phyloP scores from a whole-genome alignment of 1,140 invertebrate genomes.

The Neodiprion fabricii region DNA sequence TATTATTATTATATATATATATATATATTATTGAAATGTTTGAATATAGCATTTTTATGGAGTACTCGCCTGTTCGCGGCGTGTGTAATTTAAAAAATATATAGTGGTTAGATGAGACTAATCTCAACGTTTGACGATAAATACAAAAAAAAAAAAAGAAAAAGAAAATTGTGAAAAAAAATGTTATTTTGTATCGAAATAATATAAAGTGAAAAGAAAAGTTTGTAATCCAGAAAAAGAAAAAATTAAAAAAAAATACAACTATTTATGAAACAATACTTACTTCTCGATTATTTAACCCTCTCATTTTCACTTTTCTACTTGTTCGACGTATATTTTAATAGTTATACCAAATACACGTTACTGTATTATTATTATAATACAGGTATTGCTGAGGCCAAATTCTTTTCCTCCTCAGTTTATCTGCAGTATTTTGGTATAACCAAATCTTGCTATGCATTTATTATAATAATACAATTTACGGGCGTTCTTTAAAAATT shows the following conservation, averaged over 20 bases:
- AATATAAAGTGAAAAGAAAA: not conserved
- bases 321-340: not conserved
- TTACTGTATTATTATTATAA: too few relatives aligned
- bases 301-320: too few relatives aligned
- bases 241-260: not conserved
- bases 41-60: conserved; percentile 45
- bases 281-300: not conserved
- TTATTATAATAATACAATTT: too few relatives aligned
- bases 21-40: conserved; percentile 36
- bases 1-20: conserved; percentile 41
- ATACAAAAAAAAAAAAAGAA: conserved; percentile 9
- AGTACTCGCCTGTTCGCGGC: conserved; percentile 29
- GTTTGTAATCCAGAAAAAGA: not conserved
- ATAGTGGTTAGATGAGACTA: not conserved
- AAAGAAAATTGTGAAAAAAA: not conserved
- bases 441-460: too few relatives aligned
- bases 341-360: conserved; percentile 5
- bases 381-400: too few relatives aligned
- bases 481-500: too few relatives aligned
- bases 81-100: not conserved
- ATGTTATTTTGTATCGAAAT: not conserved
- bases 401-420: too few relatives aligned
- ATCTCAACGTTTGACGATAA: conserved; percentile 24
- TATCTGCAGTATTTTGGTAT: too few relatives aligned
- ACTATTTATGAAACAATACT: not conserved